Evolutionary conservation across 2,113 vertebrate genomes (phyloP).

Genomic region (Colistium nudipinnis): DNA sequence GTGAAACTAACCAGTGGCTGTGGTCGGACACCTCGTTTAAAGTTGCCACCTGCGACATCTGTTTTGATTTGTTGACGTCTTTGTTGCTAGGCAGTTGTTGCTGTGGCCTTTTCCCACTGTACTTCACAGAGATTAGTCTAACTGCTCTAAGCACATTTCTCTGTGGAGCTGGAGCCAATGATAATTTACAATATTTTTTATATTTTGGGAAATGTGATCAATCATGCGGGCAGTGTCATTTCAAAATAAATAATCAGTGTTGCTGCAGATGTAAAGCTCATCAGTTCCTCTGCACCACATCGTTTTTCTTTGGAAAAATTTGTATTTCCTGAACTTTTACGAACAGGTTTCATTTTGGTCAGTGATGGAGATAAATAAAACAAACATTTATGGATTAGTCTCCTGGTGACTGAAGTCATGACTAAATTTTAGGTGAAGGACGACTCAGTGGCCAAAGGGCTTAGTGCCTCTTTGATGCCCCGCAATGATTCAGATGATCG

Average conservation of each 20-base stretch:
- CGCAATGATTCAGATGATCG: background rate
- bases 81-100: conserved; percentile 55
- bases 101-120: background rate
- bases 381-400: background rate
- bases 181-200: background rate
- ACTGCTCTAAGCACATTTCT: background rate
- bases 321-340: background rate
- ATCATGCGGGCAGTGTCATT: too few species aligned
- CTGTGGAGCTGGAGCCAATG: background rate
- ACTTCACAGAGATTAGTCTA: conserved; percentile 12
- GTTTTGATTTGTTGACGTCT: conserved; percentile 38
- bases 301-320: background rate
- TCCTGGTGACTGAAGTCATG: too few species aligned
- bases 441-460: background rate
- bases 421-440: conserved; percentile 37
- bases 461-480: background rate
- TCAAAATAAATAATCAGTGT: too few species aligned
- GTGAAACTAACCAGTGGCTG: background rate
- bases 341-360: background rate
- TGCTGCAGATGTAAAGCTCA: background rate
- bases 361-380: background rate
- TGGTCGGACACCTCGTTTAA: conserved; percentile 13
- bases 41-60: conserved; percentile 1
- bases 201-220: too few species aligned
- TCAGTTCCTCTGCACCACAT: background rate